Evolutionary conservation across 2,888 invertebrate species (phyloP).

Genomic region (Platycheirus albimanus): DNA sequence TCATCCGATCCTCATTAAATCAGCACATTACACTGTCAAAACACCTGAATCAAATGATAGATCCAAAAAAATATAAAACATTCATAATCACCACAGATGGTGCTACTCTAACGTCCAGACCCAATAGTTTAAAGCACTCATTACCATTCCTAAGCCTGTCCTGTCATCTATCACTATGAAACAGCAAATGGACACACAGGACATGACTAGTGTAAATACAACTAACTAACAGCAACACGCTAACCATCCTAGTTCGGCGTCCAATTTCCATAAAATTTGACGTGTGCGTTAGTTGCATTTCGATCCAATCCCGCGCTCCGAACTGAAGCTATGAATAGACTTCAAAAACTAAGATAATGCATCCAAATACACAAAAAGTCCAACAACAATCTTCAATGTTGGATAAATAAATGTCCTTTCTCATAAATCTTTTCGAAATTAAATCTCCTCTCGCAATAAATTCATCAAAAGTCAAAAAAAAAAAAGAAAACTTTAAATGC

Average conservation of each 20-base stretch:
- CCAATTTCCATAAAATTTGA: conserved; percentile 54
- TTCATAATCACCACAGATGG: too few relatives aligned
- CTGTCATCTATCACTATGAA: conserved; percentile 47
- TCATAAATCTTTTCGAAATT: conserved; percentile 73
- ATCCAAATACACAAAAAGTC: conserved; percentile 3
- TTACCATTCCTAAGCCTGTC: not conserved
- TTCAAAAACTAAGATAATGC: conserved; percentile 6
- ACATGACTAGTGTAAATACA: conserved; percentile 63
- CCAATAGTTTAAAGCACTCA: too few relatives aligned
- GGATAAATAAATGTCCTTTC: conserved; percentile 71
- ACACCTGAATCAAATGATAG: too few relatives aligned
- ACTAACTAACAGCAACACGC: conserved; percentile 57
- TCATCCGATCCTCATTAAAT: too few relatives aligned
- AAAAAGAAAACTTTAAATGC: conserved; percentile 35
- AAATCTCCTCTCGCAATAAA: conserved; percentile 67
- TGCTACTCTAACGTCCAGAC: too few relatives aligned
- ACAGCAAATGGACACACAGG: conserved; percentile 57
- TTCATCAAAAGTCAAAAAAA: conserved; percentile 68
- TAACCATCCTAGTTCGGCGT: conserved; percentile 51
- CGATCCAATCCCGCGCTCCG: not conserved
- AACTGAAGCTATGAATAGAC: too few relatives aligned
- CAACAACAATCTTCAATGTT: conserved; percentile 37
- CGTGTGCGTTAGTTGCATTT: conserved; percentile 28
- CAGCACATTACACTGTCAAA: too few relatives aligned
- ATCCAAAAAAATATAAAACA: too few relatives aligned